phyloP scores from a whole-genome alignment of 2,797 vertebrate genomes.

The Squalus acanthias region DNA sequence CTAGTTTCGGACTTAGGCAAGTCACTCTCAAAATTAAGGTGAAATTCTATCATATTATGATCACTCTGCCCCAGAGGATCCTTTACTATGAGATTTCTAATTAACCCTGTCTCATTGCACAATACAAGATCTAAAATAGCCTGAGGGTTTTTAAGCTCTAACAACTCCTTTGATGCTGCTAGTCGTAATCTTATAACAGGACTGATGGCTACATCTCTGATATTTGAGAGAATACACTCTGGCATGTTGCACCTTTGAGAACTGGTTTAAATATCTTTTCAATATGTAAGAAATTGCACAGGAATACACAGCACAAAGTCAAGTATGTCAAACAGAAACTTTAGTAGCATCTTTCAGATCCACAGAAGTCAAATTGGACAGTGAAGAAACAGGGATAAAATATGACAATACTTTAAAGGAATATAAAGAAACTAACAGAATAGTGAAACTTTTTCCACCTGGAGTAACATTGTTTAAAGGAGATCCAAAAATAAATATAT shows the following conservation, averaged over 20 bases:
- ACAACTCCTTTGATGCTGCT: background rate
- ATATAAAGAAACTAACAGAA: background rate
- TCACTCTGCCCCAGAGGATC: too few species aligned
- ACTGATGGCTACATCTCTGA: background rate
- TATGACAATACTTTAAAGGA: background rate
- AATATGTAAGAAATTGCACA: background rate
- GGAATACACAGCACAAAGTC: background rate
- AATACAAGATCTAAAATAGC: too few species aligned
- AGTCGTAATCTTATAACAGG: background rate
- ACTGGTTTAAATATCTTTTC: background rate
- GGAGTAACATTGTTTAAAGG: background rate
- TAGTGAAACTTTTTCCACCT: background rate
- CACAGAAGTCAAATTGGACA: background rate
- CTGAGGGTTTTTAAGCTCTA: background rate
- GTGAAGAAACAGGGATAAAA: background rate
- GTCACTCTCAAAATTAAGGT: too few species aligned
- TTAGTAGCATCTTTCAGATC: background rate
- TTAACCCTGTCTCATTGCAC: too few species aligned
- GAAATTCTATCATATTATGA: too few species aligned
- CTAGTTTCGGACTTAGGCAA: too few species aligned
- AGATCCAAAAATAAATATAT: background rate
- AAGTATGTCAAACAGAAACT: background rate
- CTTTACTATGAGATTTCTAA: too few species aligned
- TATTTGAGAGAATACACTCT: background rate
- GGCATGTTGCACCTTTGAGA: background rate